Evolutionary conservation across 2,797 vertebrate species (phyloP).

Genomic region (Petrocephalus schoutedeni): DNA sequence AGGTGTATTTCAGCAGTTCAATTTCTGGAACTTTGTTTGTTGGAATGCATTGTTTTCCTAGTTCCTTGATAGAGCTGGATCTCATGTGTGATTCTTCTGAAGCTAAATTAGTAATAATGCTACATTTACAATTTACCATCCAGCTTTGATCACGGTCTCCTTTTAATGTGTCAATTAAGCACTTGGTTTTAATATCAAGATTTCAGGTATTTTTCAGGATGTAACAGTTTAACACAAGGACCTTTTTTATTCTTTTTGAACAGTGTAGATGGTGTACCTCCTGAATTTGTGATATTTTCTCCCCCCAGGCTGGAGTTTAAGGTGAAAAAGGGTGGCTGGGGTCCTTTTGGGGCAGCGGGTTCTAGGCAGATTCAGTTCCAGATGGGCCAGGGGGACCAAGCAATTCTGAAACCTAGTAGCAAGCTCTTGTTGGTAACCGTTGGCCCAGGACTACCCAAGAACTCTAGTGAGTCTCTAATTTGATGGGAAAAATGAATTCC

Average conservation of each 20-base stretch:
- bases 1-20: not conserved
- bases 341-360: conserved; percentile 66
- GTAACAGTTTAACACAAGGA: not conserved
- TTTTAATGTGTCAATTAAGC: not conserved
- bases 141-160: not conserved
- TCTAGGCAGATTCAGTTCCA: conserved; percentile 76
- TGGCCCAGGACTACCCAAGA: conserved; percentile 68
- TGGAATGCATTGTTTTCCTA: not conserved
- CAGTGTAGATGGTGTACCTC: not conserved
- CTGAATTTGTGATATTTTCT: not conserved
- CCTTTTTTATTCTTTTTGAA: not conserved
- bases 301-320: conserved; percentile 72
- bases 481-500: not conserved
- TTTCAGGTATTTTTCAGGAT: not conserved
- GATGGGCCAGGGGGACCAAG: conserved; percentile 57
- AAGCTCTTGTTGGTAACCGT: conserved; percentile 65
- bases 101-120: not conserved
- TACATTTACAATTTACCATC: not conserved
- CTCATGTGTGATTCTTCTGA: not conserved
- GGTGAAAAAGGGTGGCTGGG: conserved; percentile 78
- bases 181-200: not conserved
- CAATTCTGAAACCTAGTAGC: conserved; percentile 56
- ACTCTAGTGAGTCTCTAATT: conserved; percentile 61
- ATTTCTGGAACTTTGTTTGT: not conserved
- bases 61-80: not conserved